These are phyloP conservation scores for Pantherophis vulpinus DNA, from an alignment of 2,797 vertebrate species.

Conservation along the genomic window DNA sequence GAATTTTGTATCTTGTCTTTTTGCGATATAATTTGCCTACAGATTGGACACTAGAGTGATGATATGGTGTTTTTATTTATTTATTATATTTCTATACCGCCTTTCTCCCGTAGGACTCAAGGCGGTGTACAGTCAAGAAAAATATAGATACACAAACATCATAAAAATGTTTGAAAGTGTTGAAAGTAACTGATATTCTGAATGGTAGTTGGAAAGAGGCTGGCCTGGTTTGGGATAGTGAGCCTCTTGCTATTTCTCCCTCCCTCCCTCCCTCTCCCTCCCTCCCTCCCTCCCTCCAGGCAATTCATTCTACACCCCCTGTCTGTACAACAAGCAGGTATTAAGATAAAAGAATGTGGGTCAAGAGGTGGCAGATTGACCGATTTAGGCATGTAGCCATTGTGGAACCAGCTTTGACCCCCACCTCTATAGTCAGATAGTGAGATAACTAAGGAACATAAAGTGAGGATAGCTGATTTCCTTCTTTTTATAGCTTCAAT, in stretches of 20 bases:
- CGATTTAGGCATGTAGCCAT: background rate
- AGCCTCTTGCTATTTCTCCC: background rate
- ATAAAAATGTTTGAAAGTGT: too few species aligned
- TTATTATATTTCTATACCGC: too few species aligned
- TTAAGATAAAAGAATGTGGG: background rate
- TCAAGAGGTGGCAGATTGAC: background rate
- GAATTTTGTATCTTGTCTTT: background rate
- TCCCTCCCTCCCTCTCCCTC: background rate
- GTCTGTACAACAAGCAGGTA: background rate
- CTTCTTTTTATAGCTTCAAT: conserved; percentile 17
- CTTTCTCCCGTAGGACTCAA: too few species aligned
- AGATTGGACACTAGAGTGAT: background rate
- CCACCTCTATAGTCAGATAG: background rate
- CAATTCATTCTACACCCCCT: background rate
- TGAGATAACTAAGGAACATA: conserved; percentile 1
- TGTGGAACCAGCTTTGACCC: background rate
- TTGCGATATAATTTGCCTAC: background rate
- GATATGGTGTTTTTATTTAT: background rate
- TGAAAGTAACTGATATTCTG: background rate
- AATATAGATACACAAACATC: too few species aligned
- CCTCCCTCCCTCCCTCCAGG: background rate
- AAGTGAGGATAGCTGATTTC: background rate
- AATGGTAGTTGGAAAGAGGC: background rate
- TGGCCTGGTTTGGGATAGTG: background rate
- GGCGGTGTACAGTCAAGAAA: too few species aligned